Percentiles rank a stretch among this genome's conserved stretches.
Evolutionary conservation across 2,888 invertebrate genomes (phyloP).

Genomic region (Lamellibrachia columna): DNA sequence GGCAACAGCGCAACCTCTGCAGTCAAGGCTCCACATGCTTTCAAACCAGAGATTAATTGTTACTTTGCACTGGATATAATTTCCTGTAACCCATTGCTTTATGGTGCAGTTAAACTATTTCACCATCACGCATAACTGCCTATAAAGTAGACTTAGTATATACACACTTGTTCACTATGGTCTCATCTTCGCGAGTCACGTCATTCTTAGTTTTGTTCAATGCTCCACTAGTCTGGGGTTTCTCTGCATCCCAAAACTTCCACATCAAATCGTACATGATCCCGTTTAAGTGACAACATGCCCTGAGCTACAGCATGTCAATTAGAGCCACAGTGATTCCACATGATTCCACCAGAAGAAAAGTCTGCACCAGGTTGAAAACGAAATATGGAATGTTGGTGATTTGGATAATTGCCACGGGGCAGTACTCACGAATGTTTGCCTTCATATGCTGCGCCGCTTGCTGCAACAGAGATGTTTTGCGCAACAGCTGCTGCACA

Average conservation of each 20-base stretch:
- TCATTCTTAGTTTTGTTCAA: not conserved
- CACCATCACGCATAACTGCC: not conserved
- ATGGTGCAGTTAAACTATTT: not conserved
- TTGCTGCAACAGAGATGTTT: not conserved
- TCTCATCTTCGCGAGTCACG: not conserved
- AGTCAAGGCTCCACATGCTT: not conserved
- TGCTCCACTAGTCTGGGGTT: not conserved
- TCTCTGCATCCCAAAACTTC: not conserved
- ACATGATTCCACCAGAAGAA: not conserved
- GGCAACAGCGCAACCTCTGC: not conserved
- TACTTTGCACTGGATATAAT: not conserved
- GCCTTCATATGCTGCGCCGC: not conserved
- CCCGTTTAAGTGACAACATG: not conserved
- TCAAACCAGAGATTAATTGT: not conserved
- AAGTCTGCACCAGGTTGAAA: not conserved
- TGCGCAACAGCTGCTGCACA: not conserved
- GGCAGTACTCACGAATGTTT: not conserved
- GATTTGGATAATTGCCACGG: not conserved
- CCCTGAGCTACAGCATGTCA: not conserved
- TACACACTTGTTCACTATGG: not conserved
- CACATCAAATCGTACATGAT: not conserved
- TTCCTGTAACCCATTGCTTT: not conserved
- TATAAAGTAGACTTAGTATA: too few relatives aligned
- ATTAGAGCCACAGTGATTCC: not conserved
- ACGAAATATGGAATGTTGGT: not conserved